phyloP scores from a whole-genome alignment of 1,140 invertebrate species.

The Amyelois transitella region DNA sequence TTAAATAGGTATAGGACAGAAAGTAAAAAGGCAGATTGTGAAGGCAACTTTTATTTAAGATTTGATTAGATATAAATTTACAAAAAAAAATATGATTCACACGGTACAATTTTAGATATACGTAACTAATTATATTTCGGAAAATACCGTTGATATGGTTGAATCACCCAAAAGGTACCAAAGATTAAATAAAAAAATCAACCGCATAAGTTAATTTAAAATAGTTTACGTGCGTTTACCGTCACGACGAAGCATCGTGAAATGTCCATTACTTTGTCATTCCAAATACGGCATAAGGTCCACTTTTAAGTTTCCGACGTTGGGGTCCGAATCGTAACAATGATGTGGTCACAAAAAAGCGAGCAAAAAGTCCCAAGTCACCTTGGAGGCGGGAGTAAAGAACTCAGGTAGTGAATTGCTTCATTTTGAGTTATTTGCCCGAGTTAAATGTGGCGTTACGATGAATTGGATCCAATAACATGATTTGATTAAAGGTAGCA shows the following conservation, averaged over 20 bases:
- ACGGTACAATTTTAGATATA: no score
- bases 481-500: constrained; percentile 15
- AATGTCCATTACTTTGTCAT: background rate
- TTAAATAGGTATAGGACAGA: no score
- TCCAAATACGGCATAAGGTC: background rate
- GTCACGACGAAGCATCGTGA: background rate
- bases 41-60: no score
- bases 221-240: background rate
- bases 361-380: constrained; percentile 62
- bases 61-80: no score
- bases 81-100: no score
- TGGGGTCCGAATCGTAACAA: constrained; percentile 54
- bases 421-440: constrained; percentile 48
- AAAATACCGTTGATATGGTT: no score
- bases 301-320: constrained; percentile 26
- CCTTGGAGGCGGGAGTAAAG: constrained; percentile 57
- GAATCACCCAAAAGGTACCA: no score
- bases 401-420: constrained; percentile 69
- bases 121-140: no score
- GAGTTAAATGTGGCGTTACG: constrained; percentile 20
- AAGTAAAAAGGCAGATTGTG: no score
- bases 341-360: constrained; percentile 49
- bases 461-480: constrained; percentile 39
- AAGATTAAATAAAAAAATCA: no score
- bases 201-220: background rate